These are phyloP conservation scores for Odontocerum albicorne DNA, from an alignment of 2,888 invertebrate species.

Conservation along the genomic window DNA sequence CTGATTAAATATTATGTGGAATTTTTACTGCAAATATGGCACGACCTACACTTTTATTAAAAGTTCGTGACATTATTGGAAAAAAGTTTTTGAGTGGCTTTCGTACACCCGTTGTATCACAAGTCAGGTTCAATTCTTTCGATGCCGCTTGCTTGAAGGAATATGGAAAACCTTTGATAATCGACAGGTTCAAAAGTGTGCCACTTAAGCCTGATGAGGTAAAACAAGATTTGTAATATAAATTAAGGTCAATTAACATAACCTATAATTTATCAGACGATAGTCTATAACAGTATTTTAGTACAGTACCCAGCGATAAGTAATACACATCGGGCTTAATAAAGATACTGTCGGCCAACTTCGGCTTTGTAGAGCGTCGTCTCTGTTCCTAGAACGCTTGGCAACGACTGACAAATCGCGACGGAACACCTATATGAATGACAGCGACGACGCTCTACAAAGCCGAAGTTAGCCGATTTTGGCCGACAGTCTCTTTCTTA, in stretches of 20 bases:
- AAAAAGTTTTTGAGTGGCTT: constrained; percentile 2
- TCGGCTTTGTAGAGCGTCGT: no score
- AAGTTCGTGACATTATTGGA: constrained; percentile 7
- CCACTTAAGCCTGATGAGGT: constrained; percentile 20
- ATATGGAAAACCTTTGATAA: constrained; percentile 28
- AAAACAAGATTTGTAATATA: no score
- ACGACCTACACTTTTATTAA: constrained; percentile 1
- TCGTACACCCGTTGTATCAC: constrained; percentile 1
- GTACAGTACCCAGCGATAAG: neutral
- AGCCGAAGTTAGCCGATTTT: no score
- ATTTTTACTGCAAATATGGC: constrained; percentile 6
- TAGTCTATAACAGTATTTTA: neutral
- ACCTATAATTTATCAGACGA: no score
- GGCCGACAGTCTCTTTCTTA: no score
- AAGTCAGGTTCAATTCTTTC: constrained; percentile 25
- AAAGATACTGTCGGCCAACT: no score
- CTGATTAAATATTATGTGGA: constrained; percentile 7
- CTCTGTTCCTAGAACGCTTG: no score
- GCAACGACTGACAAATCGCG: no score
- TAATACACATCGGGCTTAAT: no score
- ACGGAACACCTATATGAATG: no score
- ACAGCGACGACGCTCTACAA: no score
- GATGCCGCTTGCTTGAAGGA: constrained; percentile 24
- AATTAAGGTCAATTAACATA: neutral
- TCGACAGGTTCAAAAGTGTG: constrained; percentile 15